Evolutionary conservation across 2,113 vertebrate genomes (phyloP), one percentile per base, ranked within the genome.

Genomic region (Pao palembangensis): DNA sequence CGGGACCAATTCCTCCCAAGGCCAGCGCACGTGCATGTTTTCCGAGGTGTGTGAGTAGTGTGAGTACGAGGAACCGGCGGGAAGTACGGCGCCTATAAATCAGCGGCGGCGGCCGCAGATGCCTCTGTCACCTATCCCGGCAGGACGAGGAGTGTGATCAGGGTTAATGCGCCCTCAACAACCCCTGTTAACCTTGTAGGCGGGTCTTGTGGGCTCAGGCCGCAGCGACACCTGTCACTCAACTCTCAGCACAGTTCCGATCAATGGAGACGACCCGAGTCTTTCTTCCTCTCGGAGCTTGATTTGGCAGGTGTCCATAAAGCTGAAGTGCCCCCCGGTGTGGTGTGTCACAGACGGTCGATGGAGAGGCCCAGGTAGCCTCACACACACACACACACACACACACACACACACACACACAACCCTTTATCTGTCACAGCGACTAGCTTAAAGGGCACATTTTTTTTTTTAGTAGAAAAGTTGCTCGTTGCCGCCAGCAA

Each of bases 131-230:
- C 50, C 64, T 61, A 73, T 54, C 51, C 51, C 55, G 18, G 50
- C 48, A 38, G 3, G 53, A 75, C 67, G 73, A 61, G 74, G 55
- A n/a, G 62, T 78, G 68, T 31, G 41, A 64, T 51, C 56, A 52
- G 67, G 78, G 78, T 84, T 85, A 86, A 86, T 80, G 70, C 62
- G 34, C 71, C 76, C 69, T 80, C 75, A 77, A 51, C 61, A 54
- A 47, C 79, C 70, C 73, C 56, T 71, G 58, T 76, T 79, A 84
- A 81, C 79, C 84, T 76, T 61, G 55, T 50, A 59, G 73, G 58
- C 50, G 7, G 51, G 11, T 7, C 38, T 58, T 60, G 55, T 43
- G 44, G 52, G 54, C 70, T 41, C 8, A 4, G 50, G 46, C 13
- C 8, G 28, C 55, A 21, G 48, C 28, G 71, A 67, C 67, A 75